phyloP scores from a whole-genome alignment of 2,888 invertebrate genomes.

The Dascillus cervinus region DNA sequence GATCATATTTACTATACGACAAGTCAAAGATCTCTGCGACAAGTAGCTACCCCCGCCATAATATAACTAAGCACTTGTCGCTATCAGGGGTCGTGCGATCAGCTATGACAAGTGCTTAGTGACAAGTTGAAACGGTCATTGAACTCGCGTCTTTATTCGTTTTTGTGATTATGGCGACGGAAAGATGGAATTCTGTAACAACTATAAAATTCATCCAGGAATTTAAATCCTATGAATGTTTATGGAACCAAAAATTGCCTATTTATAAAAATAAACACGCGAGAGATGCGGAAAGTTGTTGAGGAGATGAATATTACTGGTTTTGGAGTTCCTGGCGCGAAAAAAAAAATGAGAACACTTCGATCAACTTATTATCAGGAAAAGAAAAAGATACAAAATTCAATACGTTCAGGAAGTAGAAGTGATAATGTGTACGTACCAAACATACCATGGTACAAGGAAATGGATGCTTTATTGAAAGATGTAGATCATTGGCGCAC shows the following conservation, averaged over 20 bases:
- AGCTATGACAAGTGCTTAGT: too few relatives aligned
- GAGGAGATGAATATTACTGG: constrained; percentile 2
- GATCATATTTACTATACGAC: too few relatives aligned
- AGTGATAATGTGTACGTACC: constrained; percentile 1
- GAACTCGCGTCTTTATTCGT: too few relatives aligned
- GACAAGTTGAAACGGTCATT: too few relatives aligned
- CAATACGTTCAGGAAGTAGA: neutral
- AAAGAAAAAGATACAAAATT: constrained; percentile 4
- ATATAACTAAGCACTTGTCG: too few relatives aligned
- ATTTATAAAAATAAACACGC: constrained; percentile 5
- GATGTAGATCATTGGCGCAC: neutral
- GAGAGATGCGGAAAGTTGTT: neutral
- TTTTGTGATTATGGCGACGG: too few relatives aligned
- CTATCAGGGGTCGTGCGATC: too few relatives aligned
- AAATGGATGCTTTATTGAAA: constrained; percentile 2
- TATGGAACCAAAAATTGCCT: neutral
- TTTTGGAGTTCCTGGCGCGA: constrained; percentile 1
- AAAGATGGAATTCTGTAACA: too few relatives aligned
- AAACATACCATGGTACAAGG: constrained; percentile 2
- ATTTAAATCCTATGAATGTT: too few relatives aligned
- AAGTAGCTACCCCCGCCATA: too few relatives aligned
- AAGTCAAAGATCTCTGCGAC: too few relatives aligned
- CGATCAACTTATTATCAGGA: constrained; percentile 6
- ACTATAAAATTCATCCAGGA: too few relatives aligned
- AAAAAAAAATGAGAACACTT: constrained; percentile 5